These are phyloP conservation scores for Eulemur rubriventer DNA, from an alignment of 2,797 vertebrate genomes.

Conservation along the genomic window DNA sequence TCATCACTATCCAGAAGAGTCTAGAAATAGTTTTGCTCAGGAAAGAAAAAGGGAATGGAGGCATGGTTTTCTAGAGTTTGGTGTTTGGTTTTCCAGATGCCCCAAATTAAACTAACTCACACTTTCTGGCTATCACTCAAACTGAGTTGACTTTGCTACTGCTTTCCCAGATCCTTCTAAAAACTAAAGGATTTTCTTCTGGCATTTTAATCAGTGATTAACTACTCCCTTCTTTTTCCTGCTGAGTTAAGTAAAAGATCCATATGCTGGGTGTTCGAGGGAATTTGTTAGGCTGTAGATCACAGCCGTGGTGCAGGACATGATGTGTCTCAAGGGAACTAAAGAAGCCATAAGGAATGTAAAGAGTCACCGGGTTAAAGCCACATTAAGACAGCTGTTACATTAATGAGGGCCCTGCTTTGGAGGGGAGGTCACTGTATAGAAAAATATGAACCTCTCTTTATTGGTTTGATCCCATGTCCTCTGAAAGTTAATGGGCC, in stretches of 20 bases:
- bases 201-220: conserved; percentile 89
- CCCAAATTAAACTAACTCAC: conserved; percentile 81
- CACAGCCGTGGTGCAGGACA: conserved; percentile 86
- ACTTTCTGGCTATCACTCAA: conserved; percentile 78
- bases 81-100: conserved; percentile 71
- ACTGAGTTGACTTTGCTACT: conserved; percentile 62
- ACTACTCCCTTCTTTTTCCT: conserved; percentile 87
- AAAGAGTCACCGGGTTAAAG: conserved; percentile 91
- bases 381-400: conserved; percentile 92
- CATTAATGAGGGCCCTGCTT: conserved; percentile 88
- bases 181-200: conserved; percentile 81
- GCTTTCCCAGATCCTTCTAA: conserved; percentile 81
- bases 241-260: conserved; percentile 90
- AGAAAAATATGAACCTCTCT: conserved; percentile 84
- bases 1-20: conserved; percentile 27
- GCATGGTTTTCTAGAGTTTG: neutral
- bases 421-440: conserved; percentile 86
- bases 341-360: conserved; percentile 90
- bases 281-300: conserved; percentile 91
- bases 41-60: neutral
- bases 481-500: conserved; percentile 71
- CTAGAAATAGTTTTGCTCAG: conserved; percentile 23
- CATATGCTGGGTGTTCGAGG: conserved; percentile 90
- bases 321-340: conserved; percentile 89
- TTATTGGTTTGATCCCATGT: conserved; percentile 80